These are phyloP conservation scores for Nephotettix cincticeps DNA, from an alignment of 1,140 invertebrate species.

Conservation along the genomic window DNA sequence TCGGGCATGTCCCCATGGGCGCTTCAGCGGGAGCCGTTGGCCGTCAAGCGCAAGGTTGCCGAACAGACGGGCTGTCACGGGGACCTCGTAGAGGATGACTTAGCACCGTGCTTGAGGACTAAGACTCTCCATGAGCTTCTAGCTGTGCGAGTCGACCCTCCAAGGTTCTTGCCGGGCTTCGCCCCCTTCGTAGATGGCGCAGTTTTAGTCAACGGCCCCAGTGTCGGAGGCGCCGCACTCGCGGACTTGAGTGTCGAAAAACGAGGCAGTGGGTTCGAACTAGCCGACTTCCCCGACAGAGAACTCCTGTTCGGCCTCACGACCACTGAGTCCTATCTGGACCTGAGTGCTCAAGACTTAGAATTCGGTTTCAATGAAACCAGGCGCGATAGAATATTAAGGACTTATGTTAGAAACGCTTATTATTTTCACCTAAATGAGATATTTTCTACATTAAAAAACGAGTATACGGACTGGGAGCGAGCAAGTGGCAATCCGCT, in stretches of 20 bases:
- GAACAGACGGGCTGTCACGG: constrained; percentile 76
- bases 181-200: constrained; percentile 87
- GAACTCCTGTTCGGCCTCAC: constrained; percentile 77
- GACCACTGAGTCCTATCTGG: constrained; percentile 70
- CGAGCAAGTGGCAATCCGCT: constrained; percentile 71
- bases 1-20: constrained; percentile 96
- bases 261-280: constrained; percentile 61
- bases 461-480: constrained; percentile 94
- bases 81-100: constrained; percentile 72
- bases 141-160: constrained; percentile 69
- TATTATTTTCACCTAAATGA: constrained; percentile 89
- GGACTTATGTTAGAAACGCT: constrained; percentile 85
- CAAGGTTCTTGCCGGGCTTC: constrained; percentile 81
- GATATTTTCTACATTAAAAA: constrained; percentile 86
- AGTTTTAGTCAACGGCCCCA: constrained; percentile 52
- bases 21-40: constrained; percentile 81
- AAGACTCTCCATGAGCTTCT: constrained; percentile 70
- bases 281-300: constrained; percentile 79
- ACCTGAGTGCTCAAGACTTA: constrained; percentile 67
- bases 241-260: constrained; percentile 24
- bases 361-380: constrained; percentile 85
- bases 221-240: constrained; percentile 18
- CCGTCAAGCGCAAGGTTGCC: constrained; percentile 74
- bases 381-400: constrained; percentile 76
- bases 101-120: constrained; percentile 78